A percentile compares a stretch with the other conserved stretches of the same genome.
Evolutionary conservation across 2,113 vertebrate species (phyloP).

Genomic region (Aphyosemion australe): DNA sequence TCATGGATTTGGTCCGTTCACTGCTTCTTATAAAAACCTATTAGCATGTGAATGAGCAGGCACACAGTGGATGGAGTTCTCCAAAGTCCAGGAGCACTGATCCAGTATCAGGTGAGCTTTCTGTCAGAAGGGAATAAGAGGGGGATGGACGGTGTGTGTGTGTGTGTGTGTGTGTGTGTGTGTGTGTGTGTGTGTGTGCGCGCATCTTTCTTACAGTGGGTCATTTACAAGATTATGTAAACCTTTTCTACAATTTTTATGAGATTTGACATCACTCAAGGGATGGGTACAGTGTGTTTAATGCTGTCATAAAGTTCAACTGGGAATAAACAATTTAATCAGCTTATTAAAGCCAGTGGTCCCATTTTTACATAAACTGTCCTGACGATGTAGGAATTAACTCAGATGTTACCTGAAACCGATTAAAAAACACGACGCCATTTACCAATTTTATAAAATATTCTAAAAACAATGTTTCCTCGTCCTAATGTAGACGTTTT

Average conservation of each 20-base stretch:
- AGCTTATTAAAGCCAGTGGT: conserved; percentile 30
- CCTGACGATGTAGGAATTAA: conserved; percentile 1
- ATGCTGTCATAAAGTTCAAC: conserved; percentile 28
- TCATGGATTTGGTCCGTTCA: conserved; percentile 68
- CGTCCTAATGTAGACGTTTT: neutral
- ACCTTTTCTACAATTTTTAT: conserved; percentile 16
- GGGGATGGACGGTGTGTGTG: neutral
- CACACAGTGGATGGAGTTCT: conserved; percentile 56
- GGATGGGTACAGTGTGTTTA: conserved; percentile 1
- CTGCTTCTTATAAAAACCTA: conserved; percentile 71
- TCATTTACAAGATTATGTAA: conserved; percentile 1
- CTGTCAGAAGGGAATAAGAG: conserved; percentile 46
- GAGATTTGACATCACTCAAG: conserved; percentile 26
- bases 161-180: conserved; percentile 3
- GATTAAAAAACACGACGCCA: neutral
- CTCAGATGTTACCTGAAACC: neutral
- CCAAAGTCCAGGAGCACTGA: conserved; percentile 66
- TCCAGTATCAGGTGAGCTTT: conserved; percentile 69
- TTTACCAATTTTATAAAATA: too few relatives aligned
- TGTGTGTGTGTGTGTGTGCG: conserved; percentile 6
- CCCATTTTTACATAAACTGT: conserved; percentile 3
- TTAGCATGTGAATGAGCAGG: conserved; percentile 76
- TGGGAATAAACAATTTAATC: conserved; percentile 44
- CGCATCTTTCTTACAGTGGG: neutral
- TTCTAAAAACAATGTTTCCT: neutral